Base-by-base conservation (phyloP, 2,888 invertebrate genomes). In the Choristoneura rosaceana region DNA sequence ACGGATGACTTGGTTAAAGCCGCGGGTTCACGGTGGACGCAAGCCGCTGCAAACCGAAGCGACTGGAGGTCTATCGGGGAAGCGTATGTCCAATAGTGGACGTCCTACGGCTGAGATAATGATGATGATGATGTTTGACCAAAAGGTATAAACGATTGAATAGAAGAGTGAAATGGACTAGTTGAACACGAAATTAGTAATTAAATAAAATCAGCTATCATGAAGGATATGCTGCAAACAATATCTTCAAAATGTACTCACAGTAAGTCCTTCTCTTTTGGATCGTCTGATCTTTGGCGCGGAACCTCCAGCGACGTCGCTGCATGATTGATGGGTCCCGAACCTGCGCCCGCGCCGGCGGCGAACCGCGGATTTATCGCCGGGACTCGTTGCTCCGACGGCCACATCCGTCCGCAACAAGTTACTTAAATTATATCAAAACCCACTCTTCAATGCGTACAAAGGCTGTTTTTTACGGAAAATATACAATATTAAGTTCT, bases 271-370 rank as follows among this genome's bases (percentile, higher is more conserved):
- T 5, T 8, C 10, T 14, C 25, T 45, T 14, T n/a, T 4, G 15
- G 41, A 10, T 25, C 5, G 47, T 38, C 60, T 84, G 76, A 75
- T 81, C 87, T 86, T 77, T 78, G 77, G 74, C 58, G 74, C 67
- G 75, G 73, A 85, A 88, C 89, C 88, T 84, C 86, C 88, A 86
- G 88, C 86, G 87, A 87, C 85, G 88, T 84, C 81, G 84, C 85
- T 85, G 80, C 83, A 89, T 94, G 93, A 94, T 92, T 90, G 93
- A 94, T 94, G 84, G 88, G 83, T 89, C 90, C 92, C 91, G 86
- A 93, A 88, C 90, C 74, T 25, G 73, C 73, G 75, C 73, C 89
- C 83, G 91, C 86, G 89, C 93, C 89, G 88, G 87, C 93, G 91
- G 93, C 93, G 84, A 89, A 80, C 87, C 84, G 83, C 82, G 86